These are phyloP conservation scores for Notarius lentiginosus DNA, from an alignment of 2,113 vertebrate species.

Conservation along the genomic window DNA sequence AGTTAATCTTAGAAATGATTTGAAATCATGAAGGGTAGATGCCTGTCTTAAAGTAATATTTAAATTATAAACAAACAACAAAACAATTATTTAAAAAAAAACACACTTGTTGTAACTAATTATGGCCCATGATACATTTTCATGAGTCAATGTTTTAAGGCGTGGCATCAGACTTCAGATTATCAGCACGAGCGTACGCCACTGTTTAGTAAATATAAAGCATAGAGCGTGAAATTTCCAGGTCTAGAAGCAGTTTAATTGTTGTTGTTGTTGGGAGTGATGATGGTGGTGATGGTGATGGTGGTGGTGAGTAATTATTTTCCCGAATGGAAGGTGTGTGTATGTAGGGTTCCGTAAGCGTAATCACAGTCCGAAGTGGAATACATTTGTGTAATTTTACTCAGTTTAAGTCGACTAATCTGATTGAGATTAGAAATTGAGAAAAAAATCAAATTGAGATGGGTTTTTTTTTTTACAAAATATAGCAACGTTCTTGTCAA, in stretches of 20 bases:
- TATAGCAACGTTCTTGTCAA: background rate
- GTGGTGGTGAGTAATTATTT: background rate
- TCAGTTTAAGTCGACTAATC: background rate
- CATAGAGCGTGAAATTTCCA: conserved; percentile 63
- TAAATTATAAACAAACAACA: background rate
- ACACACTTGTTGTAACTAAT: background rate
- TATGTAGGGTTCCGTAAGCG: too few relatives aligned
- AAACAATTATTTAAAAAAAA: background rate
- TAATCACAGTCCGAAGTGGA: background rate
- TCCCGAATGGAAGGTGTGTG: background rate
- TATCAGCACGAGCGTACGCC: conserved; percentile 55
- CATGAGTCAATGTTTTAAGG: conserved; percentile 32
- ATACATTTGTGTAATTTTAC: background rate
- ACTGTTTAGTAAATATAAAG: conserved; percentile 73
- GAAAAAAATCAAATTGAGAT: too few relatives aligned
- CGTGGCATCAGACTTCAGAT: conserved; percentile 49
- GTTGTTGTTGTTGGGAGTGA: background rate
- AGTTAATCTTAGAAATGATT: too few relatives aligned
- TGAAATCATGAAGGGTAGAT: too few relatives aligned
- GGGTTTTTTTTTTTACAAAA: background rate
- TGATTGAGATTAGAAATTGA: too few relatives aligned
- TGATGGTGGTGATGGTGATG: too few relatives aligned
- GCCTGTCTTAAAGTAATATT: too few relatives aligned
- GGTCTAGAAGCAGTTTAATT: conserved; percentile 49
- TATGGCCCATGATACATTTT: background rate